phyloP scores from a whole-genome alignment of 2,888 invertebrate species.

The Imbricaverruca yamaguchii region DNA sequence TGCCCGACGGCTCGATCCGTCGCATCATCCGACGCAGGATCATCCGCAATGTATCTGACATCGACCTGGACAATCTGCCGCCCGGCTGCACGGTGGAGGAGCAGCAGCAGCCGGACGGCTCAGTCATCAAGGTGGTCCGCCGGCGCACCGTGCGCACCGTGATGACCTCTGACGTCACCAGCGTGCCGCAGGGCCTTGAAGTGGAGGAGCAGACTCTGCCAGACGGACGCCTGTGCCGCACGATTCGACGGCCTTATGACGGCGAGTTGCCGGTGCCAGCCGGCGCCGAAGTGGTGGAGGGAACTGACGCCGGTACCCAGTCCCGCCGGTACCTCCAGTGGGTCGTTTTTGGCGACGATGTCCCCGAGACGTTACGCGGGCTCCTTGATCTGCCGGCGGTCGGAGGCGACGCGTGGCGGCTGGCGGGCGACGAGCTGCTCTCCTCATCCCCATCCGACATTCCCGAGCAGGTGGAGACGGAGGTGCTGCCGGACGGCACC shows the following conservation, averaged over 20 bases:
- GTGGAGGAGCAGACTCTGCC: conserved; percentile 6
- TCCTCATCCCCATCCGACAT: background rate
- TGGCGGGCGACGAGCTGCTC: background rate
- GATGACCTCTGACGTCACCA: conserved; percentile 8
- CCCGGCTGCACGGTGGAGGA: conserved; percentile 12
- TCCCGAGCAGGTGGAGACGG: conserved; percentile 7
- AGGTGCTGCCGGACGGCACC: background rate
- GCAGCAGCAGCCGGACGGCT: background rate
- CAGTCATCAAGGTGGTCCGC: background rate
- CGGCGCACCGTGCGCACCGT: conserved; percentile 13
- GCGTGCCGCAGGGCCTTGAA: conserved; percentile 9
- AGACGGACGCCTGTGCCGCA: background rate
- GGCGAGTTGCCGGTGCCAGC: background rate
- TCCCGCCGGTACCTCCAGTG: background rate
- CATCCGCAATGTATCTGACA: conserved; percentile 4
- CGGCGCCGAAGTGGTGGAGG: background rate
- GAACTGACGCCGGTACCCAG: background rate
- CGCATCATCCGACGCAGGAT: background rate
- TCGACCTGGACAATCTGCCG: conserved; percentile 11
- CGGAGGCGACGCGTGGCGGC: conserved; percentile 6
- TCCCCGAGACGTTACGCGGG: background rate
- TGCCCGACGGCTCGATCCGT: conserved; percentile 2
- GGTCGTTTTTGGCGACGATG: conserved; percentile 9
- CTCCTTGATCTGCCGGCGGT: background rate
- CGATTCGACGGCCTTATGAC: background rate